Base-by-base conservation (phyloP, 2,797 vertebrate genomes). In the Leptoclinus maculatus region DNA sequence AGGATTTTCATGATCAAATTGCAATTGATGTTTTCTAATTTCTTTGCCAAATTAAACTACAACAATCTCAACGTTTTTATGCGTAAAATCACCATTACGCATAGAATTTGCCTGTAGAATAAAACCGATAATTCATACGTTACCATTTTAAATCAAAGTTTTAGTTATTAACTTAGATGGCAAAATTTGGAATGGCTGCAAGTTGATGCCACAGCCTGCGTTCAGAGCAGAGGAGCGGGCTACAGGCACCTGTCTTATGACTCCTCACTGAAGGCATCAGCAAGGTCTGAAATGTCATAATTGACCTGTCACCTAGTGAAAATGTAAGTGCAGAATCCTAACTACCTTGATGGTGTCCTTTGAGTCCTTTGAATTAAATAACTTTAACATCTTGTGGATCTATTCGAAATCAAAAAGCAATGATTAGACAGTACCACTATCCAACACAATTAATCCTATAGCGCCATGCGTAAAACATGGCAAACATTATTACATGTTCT, bases 221-320 rank as follows among this genome's bases (percentile, higher is more conserved):
- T 47, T 47, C 53, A 47, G 58, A 76, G 14, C 72, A 32, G 25
- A 86, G 54, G 14, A 66, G 56, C 29, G 4, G 8, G 45, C 25
- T 58, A 6, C 25, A 84, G 32, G 64, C 91, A 93, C 91, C 90
- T 92, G 92, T 54, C 66, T 62, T 10, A 32, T 5, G 41, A n/a
- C 7, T 45, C 34, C 57, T 12, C 19, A 41, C 47, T 65, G 17
- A 70, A 47, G 41, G 54, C 47, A 7, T 32, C 21, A 16, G 58
- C 8, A 17, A 43, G 2, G 34, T 38, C 14, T 51, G 17, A 59
- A 32, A 14, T 57, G 54, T 29, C 25, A 56, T 3, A 29, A 16
- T 16, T 56, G 25, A 56, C 12, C 4, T 45, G 14, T 11, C 23
- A 12, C 36, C 57, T 2, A 16, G 13, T 16, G 8, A 43, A 59